A percentile compares a stretch with the other conserved stretches of the same genome.
Conservation (phyloP, 64 coral and sea anemone species). For the Porites australiensis region DNA sequence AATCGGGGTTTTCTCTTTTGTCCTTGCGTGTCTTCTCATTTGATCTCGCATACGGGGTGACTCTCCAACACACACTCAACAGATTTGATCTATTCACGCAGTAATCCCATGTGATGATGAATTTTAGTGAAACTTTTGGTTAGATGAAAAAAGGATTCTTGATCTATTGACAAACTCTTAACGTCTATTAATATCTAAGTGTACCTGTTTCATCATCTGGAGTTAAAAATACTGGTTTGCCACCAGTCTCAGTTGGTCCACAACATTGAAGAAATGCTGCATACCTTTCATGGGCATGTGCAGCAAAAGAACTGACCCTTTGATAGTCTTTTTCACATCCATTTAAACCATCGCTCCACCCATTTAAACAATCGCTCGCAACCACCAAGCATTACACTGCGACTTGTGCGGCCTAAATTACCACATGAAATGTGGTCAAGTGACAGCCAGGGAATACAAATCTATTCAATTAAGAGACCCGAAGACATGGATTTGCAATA, state of each 20-base stretch:
- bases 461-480: too few species aligned
- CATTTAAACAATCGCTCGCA: neutral
- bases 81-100: neutral
- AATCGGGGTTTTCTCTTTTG: too few species aligned
- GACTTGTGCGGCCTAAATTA: too few species aligned
- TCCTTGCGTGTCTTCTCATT: too few species aligned
- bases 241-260: constrained; percentile 11
- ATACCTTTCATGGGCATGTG: neutral
- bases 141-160: neutral
- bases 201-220: neutral
- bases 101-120: neutral
- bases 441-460: too few species aligned
- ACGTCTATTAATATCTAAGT: neutral
- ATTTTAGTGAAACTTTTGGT: neutral
- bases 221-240: neutral
- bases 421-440: too few species aligned
- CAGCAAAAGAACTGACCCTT: neutral
- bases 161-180: neutral
- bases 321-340: neutral
- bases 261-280: neutral
- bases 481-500: too few species aligned
- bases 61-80: too few species aligned
- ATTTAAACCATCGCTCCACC: neutral
- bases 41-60: too few species aligned
- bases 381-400: too few species aligned